Percentiles rank a stretch among this genome's conserved stretches.
Evolutionary conservation across 2,797 vertebrate species (phyloP).

Genomic region (Morus bassanus): DNA sequence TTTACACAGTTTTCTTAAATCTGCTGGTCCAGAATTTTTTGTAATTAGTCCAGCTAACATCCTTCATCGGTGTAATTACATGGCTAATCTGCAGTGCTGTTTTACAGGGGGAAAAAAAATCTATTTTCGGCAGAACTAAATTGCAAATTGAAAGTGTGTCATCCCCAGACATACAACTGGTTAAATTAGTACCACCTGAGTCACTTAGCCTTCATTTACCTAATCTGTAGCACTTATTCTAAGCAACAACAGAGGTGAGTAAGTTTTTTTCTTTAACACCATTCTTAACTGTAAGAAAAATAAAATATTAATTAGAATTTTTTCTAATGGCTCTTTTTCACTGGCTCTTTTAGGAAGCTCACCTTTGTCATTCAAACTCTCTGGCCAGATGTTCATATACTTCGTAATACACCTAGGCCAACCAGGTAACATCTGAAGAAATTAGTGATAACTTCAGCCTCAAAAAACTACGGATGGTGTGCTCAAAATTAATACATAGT

Average conservation of each 20-base stretch:
- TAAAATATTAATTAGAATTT: background rate
- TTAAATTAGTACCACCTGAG: background rate
- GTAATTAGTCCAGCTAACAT: background rate
- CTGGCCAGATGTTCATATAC: background rate
- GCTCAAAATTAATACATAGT: background rate
- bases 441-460: background rate
- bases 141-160: background rate
- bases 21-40: background rate
- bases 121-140: background rate
- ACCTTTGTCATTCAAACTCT: background rate
- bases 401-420: background rate
- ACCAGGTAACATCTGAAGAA: background rate
- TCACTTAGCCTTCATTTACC: background rate
- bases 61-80: background rate
- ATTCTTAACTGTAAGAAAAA: background rate
- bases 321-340: background rate
- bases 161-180: background rate
- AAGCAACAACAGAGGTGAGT: background rate
- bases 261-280: background rate
- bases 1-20: background rate
- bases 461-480: background rate
- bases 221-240: background rate
- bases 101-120: background rate
- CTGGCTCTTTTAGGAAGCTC: background rate
- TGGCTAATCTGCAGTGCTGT: background rate